Evolutionary conservation across 2,113 vertebrate genomes (phyloP).

Genomic region (Melospiza melodia): DNA sequence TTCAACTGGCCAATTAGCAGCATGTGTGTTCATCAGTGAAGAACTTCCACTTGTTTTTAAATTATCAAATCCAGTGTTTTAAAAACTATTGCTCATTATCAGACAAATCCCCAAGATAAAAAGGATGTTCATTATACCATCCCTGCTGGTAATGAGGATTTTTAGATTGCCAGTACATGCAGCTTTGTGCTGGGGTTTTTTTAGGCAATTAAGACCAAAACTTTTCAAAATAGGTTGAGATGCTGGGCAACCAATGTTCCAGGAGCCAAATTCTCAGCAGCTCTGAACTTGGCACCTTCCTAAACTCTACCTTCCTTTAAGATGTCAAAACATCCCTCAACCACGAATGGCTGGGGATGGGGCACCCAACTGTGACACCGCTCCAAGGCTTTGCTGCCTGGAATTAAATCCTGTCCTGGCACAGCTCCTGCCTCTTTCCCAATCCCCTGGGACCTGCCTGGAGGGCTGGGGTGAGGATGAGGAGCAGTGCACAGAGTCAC

Average conservation of each 20-base stretch:
- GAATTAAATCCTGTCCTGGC: not conserved
- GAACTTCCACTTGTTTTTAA: not conserved
- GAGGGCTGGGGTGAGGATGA: not conserved
- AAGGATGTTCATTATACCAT: not conserved
- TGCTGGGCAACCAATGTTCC: not conserved
- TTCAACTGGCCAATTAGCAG: slow-evolving; percentile 15
- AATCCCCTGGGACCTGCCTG: not conserved
- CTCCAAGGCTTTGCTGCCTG: not conserved
- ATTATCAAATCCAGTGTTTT: not conserved
- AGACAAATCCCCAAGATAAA: not conserved
- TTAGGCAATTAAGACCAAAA: not conserved
- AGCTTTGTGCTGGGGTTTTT: not conserved
- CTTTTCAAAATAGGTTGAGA: not conserved
- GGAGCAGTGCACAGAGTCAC: not conserved
- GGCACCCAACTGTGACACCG: not conserved
- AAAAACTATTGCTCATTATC: slow-evolving; percentile 53
- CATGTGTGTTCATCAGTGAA: not conserved
- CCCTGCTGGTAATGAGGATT: not conserved
- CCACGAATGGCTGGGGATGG: not conserved
- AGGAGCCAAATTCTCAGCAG: not conserved
- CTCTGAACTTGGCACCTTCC: not conserved
- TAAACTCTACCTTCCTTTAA: not conserved
- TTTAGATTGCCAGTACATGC: not conserved
- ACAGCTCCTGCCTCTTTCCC: not conserved
- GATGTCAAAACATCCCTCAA: not conserved